A percentile compares a stretch with the other conserved stretches of the same genome.
Evolutionary conservation across 2,113 vertebrate species (phyloP).

Genomic region (Isurus oxyrinchus): DNA sequence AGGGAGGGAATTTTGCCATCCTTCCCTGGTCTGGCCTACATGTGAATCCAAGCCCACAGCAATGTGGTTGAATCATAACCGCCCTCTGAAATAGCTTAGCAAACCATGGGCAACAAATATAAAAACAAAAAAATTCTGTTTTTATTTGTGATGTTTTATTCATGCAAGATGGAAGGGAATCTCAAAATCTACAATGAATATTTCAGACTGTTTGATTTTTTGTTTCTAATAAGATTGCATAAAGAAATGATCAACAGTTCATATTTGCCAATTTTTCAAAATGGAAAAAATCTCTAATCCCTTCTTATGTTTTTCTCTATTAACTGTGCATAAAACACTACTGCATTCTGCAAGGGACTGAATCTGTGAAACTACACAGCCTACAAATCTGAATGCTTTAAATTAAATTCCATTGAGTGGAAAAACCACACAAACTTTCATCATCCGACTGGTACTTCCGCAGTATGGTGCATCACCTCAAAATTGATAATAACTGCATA

Average conservation of each 20-base stretch:
- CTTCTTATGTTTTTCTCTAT: neutral
- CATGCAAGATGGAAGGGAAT: neutral
- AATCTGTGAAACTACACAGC: neutral
- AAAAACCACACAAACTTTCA: neutral
- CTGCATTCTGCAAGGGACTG: neutral
- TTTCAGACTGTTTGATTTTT: neutral
- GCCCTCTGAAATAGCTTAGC: too few relatives aligned
- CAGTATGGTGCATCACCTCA: neutral
- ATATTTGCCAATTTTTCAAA: conserved; percentile 17
- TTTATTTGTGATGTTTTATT: neutral
- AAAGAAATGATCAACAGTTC: neutral
- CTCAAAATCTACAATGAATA: neutral
- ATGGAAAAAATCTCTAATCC: neutral
- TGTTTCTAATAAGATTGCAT: neutral
- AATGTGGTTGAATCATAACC: too few relatives aligned
- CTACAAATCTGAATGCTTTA: neutral
- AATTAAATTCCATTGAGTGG: neutral
- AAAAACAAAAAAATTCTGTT: too few relatives aligned
- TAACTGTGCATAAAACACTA: neutral
- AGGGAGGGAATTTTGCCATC: too few relatives aligned
- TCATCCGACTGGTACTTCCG: neutral
- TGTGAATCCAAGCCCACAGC: too few relatives aligned
- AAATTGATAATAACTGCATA: neutral
- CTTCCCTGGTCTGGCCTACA: too few relatives aligned
- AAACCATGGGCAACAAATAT: too few relatives aligned